Base-by-base conservation (phyloP, 1,140 invertebrate genomes). In the Eupristina koningsbergeri region DNA sequence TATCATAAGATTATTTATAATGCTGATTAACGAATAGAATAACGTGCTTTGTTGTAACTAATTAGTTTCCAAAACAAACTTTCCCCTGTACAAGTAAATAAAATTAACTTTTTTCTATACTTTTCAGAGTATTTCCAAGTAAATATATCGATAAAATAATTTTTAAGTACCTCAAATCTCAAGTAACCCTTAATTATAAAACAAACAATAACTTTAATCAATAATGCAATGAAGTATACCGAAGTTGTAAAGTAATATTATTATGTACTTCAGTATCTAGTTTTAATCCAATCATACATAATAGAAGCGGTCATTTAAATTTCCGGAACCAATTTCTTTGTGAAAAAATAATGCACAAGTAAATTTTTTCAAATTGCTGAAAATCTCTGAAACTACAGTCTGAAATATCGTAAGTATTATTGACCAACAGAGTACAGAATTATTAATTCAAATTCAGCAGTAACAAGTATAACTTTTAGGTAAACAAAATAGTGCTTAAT, bases 401-500 rank as follows among this genome's bases (percentile, higher is more conserved):
- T 67, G 19, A 67, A 67, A 22, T 67, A 36, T 15, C 11, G 31
- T 19, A 39, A 50, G 15, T 36, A 36, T 36, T 15, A 13, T 22
- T 0, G 9, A n/a, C 7, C 8, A 8, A 31, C 45, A n/a, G 15
- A 34, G 17, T n/a, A n/a, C 34, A 36, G 29, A 36, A 63, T 45
- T 80, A 80, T 80, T 45, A 58, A 80, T 80, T 50, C 61, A 36
- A 80, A 80, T 67, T 67, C 50, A 67, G 34, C n/a, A 36, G 61
- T 61, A 81, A 61, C 47, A 53, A 81, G 13, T 29, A 73, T 15
- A 81, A 74, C 9, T 81, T 81, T 81, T 34, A 74, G 58, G 34
- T 81, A 81, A 81, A 81, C 53, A 81, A 81, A 69, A 81, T 74
- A 81, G 34, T 31, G 36, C 34, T 58, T 36, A 34, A 63, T 63